Base-by-base conservation (phyloP, 1,140 invertebrate species). In the Coptotermes formosanus region DNA sequence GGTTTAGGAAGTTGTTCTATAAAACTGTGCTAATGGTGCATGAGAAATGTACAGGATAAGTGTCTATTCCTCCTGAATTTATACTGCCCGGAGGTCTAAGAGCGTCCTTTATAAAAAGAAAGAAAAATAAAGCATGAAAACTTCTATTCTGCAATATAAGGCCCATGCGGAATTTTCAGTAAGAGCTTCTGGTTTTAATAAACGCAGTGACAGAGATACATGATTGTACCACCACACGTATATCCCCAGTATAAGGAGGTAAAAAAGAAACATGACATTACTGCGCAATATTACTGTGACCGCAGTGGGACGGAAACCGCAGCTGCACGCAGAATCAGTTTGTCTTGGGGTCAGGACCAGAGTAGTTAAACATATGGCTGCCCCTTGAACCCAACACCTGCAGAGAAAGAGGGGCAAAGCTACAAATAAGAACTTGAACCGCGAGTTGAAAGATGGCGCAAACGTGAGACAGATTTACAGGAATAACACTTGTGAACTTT, bases 151-250 rank as follows among this genome's bases (percentile, higher is more conserved):
- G n/a, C 11, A 75, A 75, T 75, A 75, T 75, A 64, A 12, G 14
- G 45, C 9, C 9, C 7, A 48, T 55, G 19, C 25, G 64, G n/a
- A 75, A 75, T 75, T 30, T 30, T 30, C 59, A 23, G 59, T 64
- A 64, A 64, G 1, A 64, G 59, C 64, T 75, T 75, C 25, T 75
- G 64, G 64, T 75, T 75, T 75, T 30, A 75, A 75, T 75, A 75
- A 75, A 75, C 64, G 64, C 64, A 75, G n/a, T 75, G 64, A 75
- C 64, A 75, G n/a, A 75, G 64, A 75, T 75, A 75, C 64, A 75
- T 30, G 64, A 75, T 30, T 75, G 25, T 11, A 75, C 64, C 64
- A 30, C 64, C n/a, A 30, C 64, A 75, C 64, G n/a, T 75, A 75
- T 75, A 75, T n/a, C 64, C 64, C 25, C n/a, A n/a, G 64, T n/a